Conservation (phyloP, 2,797 vertebrate genomes). For the Peromyscus nudipes region DNA sequence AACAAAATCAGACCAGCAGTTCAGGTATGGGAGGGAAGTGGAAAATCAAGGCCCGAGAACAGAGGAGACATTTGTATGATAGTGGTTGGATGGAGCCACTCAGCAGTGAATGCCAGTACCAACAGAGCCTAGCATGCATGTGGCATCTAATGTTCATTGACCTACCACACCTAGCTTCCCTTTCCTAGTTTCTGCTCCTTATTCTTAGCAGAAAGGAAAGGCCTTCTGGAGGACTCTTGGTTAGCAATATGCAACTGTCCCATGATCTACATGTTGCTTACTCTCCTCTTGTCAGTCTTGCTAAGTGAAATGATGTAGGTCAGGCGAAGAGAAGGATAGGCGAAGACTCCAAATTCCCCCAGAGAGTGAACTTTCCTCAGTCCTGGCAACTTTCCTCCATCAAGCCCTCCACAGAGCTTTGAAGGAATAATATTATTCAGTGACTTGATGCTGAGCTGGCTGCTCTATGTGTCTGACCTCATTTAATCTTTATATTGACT, state of each 20-base stretch:
- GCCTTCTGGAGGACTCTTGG: slow-evolving; percentile 12
- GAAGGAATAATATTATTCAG: neutral
- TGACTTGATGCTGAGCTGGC: neutral
- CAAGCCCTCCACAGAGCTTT: neutral
- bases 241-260: neutral
- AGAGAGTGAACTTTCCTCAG: neutral
- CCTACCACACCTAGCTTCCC: neutral
- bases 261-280: slow-evolving; percentile 11
- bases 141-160: neutral
- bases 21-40: neutral
- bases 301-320: neutral
- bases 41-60: slow-evolving; percentile 19
- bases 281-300: neutral
- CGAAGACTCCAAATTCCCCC: neutral
- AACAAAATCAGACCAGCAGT: neutral
- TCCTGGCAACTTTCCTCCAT: neutral
- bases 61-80: neutral
- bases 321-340: neutral
- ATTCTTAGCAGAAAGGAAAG: neutral
- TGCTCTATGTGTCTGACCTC: neutral
- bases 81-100: neutral
- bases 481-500: neutral
- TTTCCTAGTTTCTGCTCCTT: slow-evolving; percentile 25
- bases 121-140: neutral
- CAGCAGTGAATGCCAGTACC: neutral